Evolutionary conservation across 2,888 invertebrate species (phyloP).

Genomic region (Scaptomyza parva): DNA sequence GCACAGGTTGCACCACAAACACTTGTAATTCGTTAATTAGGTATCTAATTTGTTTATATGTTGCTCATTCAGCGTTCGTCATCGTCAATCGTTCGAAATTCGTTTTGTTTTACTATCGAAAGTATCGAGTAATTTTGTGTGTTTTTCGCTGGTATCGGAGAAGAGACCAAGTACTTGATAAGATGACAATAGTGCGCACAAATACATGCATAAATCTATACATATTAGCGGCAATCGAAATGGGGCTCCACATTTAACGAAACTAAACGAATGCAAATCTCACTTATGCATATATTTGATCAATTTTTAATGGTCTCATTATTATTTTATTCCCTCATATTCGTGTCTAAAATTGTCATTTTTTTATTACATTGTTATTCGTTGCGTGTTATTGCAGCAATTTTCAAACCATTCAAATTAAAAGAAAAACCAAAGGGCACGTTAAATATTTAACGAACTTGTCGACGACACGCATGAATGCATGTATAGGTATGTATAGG

Average conservation of each 20-base stretch:
- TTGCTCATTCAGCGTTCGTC: slow-evolving; percentile 53
- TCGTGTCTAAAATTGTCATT: neutral
- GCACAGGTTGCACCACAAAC: slow-evolving; percentile 6
- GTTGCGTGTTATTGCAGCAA: neutral
- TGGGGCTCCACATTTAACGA: slow-evolving; percentile 20
- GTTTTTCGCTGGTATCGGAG: slow-evolving; percentile 11
- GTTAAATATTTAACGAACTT: slow-evolving; percentile 1
- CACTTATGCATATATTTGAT: neutral
- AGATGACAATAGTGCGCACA: neutral
- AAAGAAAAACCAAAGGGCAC: neutral
- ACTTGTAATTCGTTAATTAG: slow-evolving; percentile 23
- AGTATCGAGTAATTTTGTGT: slow-evolving; percentile 43
- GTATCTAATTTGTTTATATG: slow-evolving; percentile 49
- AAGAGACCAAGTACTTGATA: slow-evolving; percentile 2
- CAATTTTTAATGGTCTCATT: too few species aligned
- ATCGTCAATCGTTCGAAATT: slow-evolving; percentile 56
- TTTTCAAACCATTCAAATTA: neutral
- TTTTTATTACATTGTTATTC: neutral
- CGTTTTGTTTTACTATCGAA: slow-evolving; percentile 58
- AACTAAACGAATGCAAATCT: slow-evolving; percentile 5
- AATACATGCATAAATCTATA: neutral
- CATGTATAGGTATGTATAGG: too few species aligned
- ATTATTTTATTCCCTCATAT: too few species aligned
- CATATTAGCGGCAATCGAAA: neutral
- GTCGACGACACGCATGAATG: neutral